Evolutionary conservation across 2,797 vertebrate species (phyloP).

Genomic region (Lagocephalus sceleratus): DNA sequence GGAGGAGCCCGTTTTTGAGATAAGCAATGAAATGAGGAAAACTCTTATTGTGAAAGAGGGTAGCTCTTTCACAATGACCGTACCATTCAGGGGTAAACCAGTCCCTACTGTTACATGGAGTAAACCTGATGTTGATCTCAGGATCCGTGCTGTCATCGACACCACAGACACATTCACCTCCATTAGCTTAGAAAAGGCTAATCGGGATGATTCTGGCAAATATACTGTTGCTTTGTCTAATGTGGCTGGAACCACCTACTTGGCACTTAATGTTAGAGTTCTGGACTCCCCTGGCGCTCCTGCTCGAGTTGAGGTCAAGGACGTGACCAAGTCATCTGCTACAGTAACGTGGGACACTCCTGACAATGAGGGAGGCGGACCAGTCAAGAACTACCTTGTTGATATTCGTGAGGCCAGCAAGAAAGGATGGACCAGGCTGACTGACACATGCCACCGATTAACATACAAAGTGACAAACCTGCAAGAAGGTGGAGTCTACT

Average conservation of each 20-base stretch:
- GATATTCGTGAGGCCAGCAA: constrained; percentile 96
- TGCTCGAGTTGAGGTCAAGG: constrained; percentile 79
- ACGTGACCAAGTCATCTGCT: constrained; percentile 89
- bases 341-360: constrained; percentile 93
- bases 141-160: constrained; percentile 89
- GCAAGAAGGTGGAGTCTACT: constrained; percentile 91
- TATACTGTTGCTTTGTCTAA: constrained; percentile 93
- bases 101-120: constrained; percentile 89
- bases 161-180: constrained; percentile 87
- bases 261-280: constrained; percentile 92
- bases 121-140: constrained; percentile 92
- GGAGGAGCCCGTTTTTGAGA: constrained; percentile 95
- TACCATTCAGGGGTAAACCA: constrained; percentile 95
- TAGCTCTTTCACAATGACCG: constrained; percentile 91
- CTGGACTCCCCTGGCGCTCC: constrained; percentile 96
- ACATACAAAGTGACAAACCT: constrained; percentile 89
- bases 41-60: constrained; percentile 95
- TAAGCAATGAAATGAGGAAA: constrained; percentile 97
- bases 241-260: constrained; percentile 82
- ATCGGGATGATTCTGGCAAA: constrained; percentile 93
- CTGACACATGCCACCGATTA: constrained; percentile 89
- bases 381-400: constrained; percentile 94
- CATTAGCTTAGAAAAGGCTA: constrained; percentile 93
- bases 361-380: constrained; percentile 95
- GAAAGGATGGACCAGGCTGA: constrained; percentile 94